Evolutionary conservation across 2,888 invertebrate genomes (phyloP).

Genomic region (Protonemura montana): DNA sequence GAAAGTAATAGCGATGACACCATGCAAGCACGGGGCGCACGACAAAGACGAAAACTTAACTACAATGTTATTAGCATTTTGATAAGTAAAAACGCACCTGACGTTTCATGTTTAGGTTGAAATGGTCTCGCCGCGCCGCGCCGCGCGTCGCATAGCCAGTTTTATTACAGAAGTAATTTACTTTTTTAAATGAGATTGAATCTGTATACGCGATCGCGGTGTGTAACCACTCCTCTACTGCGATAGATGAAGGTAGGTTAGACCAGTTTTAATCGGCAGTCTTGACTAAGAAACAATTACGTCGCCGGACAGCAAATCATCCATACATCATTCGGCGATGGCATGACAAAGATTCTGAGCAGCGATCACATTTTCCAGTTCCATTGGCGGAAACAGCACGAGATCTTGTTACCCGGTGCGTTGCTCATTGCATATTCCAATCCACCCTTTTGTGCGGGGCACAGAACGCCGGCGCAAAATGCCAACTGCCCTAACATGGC

Average conservation of each 20-base stretch:
- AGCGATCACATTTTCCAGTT: neutral
- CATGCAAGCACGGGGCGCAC: neutral
- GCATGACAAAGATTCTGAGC: neutral
- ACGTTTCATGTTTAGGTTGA: neutral
- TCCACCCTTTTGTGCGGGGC: neutral
- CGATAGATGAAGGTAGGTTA: neutral
- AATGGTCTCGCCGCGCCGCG: neutral
- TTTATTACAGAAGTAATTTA: conserved; percentile 43
- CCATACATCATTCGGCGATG: conserved; percentile 1
- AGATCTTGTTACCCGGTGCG: neutral
- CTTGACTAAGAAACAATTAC: conserved; percentile 32
- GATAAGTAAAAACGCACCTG: conserved; percentile 35
- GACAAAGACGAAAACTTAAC: neutral
- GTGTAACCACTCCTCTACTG: conserved; percentile 23
- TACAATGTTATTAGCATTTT: conserved; percentile 40
- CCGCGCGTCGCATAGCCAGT: neutral
- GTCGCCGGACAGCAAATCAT: neutral
- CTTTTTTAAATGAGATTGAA: conserved; percentile 42
- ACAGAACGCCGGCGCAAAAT: neutral
- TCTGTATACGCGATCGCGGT: conserved; percentile 2
- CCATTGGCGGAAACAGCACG: neutral
- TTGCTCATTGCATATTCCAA: neutral
- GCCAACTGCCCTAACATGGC: neutral
- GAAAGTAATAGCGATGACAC: neutral
- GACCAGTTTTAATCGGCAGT: conserved; percentile 34